Base-by-base conservation (phyloP, 2,888 invertebrate genomes). In the Agrilus cyanescens region DNA sequence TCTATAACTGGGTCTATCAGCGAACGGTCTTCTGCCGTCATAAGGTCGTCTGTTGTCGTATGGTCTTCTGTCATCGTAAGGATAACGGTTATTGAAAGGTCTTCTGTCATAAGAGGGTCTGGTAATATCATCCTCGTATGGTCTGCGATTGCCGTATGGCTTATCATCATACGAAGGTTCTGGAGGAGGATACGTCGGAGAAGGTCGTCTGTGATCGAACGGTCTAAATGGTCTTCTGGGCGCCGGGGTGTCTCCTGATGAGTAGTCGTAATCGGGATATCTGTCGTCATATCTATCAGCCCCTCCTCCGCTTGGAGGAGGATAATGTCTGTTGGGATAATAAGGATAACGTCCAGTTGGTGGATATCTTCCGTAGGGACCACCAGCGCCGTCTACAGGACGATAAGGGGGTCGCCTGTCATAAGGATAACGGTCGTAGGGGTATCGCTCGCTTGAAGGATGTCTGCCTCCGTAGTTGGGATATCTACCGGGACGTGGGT, bases 281-380 rank as follows among this genome's bases (percentile, higher is more conserved):
- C 46, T 38, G 10, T 37, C 38, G n/a, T 41, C 43, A 16, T 48
- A 46, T 35, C 42, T 44, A 12, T 44, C 34, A 29, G 70, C 66
- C 40, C 65, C 65, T 8, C 65, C 63, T 1, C 67, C 69, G 50
- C 66, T 49, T 30, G 67, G 71, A 42, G 78, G 76, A 4, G 46
- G 47, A 14, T 39, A 41, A 31, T 38, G 37, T 12, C 39, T 41
- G 13, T 25, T 25, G n/a, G 42, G 40, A 35, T 40, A 6, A 4
- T 32, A 40, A 10, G 43, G 43, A 18, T 46, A 41, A 6, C 40
- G 44, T 38, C 46, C 41, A 5, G 45, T 40, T 5, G 52, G 44
- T 4, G 59, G 65, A 43, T 57, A 57, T 44, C 57, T 54, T 4
- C 54, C 48, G 16, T 64, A 66, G 12, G 29, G 41, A 32, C 25